A percentile compares a stretch with the other conserved stretches of the same genome.
These are phyloP conservation scores for Benitochromis conjunctus DNA, from an alignment of 2,113 vertebrate species.

Conservation along the genomic window DNA sequence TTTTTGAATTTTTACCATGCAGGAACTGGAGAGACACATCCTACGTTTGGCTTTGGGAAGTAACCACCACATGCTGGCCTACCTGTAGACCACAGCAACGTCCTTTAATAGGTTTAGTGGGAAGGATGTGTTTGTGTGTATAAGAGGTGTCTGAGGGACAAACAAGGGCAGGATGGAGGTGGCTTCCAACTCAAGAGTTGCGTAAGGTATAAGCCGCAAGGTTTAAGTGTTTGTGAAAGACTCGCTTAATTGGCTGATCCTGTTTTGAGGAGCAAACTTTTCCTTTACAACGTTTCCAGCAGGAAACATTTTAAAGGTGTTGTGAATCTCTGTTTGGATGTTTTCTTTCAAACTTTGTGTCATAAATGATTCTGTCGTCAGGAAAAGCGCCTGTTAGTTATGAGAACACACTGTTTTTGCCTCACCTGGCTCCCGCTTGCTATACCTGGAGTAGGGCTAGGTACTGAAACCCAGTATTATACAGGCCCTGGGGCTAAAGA, in stretches of 20 bases:
- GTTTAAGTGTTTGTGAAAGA: constrained; percentile 1
- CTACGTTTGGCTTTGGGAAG: background rate
- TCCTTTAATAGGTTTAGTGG: background rate
- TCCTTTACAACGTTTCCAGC: too few species aligned
- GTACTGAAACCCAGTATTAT: background rate
- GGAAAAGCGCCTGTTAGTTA: background rate
- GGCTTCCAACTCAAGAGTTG: background rate
- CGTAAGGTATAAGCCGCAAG: background rate
- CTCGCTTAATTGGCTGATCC: background rate
- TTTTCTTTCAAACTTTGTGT: background rate
- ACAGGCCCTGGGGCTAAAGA: too few species aligned
- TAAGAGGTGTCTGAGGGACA: background rate
- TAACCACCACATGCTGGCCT: background rate
- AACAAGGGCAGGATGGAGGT: background rate
- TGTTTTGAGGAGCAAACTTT: background rate
- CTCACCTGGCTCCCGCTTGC: background rate
- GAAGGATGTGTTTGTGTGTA: background rate
- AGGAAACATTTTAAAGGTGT: background rate
- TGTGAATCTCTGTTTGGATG: background rate
- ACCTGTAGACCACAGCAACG: background rate
- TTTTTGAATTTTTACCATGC: background rate
- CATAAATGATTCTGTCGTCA: background rate
- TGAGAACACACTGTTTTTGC: background rate
- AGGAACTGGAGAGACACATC: background rate
- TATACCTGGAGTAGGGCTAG: background rate